Evolutionary conservation across 2,888 invertebrate species (phyloP), one percentile per base, ranked within the genome.

Genomic region (Temnothorax rugatulus): DNA sequence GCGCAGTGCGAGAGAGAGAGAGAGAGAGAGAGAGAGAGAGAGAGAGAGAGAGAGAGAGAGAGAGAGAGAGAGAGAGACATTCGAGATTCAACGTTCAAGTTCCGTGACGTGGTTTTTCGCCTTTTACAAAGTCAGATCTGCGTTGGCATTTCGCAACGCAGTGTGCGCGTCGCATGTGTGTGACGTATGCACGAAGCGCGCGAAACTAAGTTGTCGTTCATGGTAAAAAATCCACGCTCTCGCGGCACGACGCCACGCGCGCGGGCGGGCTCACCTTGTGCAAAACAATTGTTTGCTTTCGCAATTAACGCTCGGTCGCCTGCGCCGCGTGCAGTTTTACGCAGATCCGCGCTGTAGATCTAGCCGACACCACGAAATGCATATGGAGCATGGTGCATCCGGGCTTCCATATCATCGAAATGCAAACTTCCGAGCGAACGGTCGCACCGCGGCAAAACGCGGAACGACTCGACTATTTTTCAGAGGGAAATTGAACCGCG

Each of bases 241-340:
- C 25, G 81, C 68, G 25, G 38, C 81, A 61, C 74, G 44, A 44
- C 38, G 47, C 41, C 21, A 29, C 54, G 21, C 44, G 21, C 64
- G 21, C 34, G 77, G 8, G 7, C 57, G 59, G 25, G 38, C 76
- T 61, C 74, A 44, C 47, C 38, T 59, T 57, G 79, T n/a, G 69
- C 79, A 79, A 79, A 83, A 68, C 79, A 83, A 83, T 79, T 83
- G 83, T 83, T 83, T 83, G 83, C 77, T 79, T 83, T 83, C 29
- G 69, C 61, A 83, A 83, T 83, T 83, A 83, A 68, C 68, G 77
- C 77, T 77, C 59, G 83, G 83, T 77, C 66, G 77, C 66, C 77
- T 61, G 25, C 61, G 69, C 57, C 29, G 57, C 50, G 73, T 73
- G 38, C 64, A 74, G 64, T 54, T 57, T 82, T 82, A 57, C 77